Conservation (phyloP, 2,888 invertebrate species). For the Nomada ruficornis region DNA sequence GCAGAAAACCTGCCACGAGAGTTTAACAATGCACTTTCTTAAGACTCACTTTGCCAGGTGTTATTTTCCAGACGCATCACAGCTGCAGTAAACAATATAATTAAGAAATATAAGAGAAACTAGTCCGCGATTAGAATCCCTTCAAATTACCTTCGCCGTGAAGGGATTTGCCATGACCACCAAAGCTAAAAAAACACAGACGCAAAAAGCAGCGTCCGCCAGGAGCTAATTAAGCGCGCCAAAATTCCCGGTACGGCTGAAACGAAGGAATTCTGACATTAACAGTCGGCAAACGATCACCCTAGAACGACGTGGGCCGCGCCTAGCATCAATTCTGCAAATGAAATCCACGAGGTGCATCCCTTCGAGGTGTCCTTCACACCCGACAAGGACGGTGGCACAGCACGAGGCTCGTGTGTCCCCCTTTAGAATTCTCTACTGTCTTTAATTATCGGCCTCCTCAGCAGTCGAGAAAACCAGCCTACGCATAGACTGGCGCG, state of each 20-base stretch:
- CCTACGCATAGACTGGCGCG: constrained; percentile 38
- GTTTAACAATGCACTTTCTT: too few species aligned
- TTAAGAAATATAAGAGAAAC: background rate
- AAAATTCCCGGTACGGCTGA: background rate
- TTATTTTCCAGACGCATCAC: too few species aligned
- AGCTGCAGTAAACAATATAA: too few species aligned
- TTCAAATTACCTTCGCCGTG: too few species aligned
- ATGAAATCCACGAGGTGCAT: constrained; percentile 12
- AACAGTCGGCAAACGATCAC: constrained; percentile 17
- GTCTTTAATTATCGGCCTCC: constrained; percentile 64
- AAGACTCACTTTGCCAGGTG: too few species aligned
- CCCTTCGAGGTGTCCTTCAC: constrained; percentile 29
- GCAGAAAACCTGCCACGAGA: too few species aligned
- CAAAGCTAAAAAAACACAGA: background rate
- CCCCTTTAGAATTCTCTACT: constrained; percentile 51
- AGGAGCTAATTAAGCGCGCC: constrained; percentile 1
- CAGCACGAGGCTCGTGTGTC: constrained; percentile 7
- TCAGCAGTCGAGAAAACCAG: constrained; percentile 32
- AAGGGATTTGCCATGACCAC: background rate
- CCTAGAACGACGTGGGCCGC: background rate
- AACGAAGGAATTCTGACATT: constrained; percentile 5
- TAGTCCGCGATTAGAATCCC: background rate
- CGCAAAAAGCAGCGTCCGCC: constrained; percentile 9
- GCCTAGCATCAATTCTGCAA: background rate
- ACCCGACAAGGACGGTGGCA: constrained; percentile 19